phyloP scores from a whole-genome alignment of 2,888 invertebrate species.

The Vannuccia rotundouncinata region DNA sequence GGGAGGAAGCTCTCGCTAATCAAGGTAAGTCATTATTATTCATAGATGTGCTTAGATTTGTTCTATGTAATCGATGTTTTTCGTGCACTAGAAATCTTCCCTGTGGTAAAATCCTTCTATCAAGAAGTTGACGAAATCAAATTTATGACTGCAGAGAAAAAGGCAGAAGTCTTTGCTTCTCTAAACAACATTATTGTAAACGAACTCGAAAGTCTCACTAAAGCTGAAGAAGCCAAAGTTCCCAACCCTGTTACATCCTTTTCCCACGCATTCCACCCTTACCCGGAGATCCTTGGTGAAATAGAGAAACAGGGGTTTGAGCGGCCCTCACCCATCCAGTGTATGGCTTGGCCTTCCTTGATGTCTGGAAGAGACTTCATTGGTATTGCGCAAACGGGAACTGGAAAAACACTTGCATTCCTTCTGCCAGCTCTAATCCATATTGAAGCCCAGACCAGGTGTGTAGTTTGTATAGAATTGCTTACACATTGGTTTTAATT shows the following conservation, averaged over 20 bases:
- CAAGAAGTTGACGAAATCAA: not conserved
- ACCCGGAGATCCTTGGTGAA: slow-evolving; percentile 75
- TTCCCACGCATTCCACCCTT: slow-evolving; percentile 72
- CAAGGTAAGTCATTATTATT: not conserved
- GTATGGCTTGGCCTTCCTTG: slow-evolving; percentile 88
- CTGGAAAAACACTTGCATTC: slow-evolving; percentile 87
- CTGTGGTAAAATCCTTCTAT: not conserved
- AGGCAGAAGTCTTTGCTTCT: slow-evolving; percentile 61
- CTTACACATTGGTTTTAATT: no score
- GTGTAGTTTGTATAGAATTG: not conserved
- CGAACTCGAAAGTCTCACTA: slow-evolving; percentile 43
- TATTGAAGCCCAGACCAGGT: slow-evolving; percentile 70
- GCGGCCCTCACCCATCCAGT: slow-evolving; percentile 81
- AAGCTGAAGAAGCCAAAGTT: slow-evolving; percentile 51
- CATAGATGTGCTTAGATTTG: not conserved
- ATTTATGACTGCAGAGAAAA: slow-evolving; percentile 63
- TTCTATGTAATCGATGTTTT: not conserved
- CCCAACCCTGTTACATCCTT: slow-evolving; percentile 75
- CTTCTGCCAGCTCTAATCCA: slow-evolving; percentile 84
- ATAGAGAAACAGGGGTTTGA: slow-evolving; percentile 72
- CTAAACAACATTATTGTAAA: slow-evolving; percentile 64
- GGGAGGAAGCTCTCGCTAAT: not conserved
- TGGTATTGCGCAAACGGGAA: slow-evolving; percentile 71
- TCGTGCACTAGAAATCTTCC: not conserved
- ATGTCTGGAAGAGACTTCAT: slow-evolving; percentile 83